These are phyloP conservation scores for Callipepla californica DNA, from an alignment of 2,113 vertebrate genomes.

Conservation along the genomic window DNA sequence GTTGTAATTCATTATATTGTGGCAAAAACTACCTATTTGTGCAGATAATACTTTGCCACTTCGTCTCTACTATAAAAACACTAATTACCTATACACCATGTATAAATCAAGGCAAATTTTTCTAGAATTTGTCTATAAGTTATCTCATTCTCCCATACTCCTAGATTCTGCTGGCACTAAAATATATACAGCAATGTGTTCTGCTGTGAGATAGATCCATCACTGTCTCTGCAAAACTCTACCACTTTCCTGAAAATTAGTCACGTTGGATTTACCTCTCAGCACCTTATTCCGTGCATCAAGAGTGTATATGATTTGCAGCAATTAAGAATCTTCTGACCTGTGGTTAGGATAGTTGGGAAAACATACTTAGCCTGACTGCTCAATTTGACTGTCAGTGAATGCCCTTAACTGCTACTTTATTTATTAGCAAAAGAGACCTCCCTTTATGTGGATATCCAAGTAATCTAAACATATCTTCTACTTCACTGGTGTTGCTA, in stretches of 20 bases:
- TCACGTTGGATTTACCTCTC: background rate
- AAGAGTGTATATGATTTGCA: background rate
- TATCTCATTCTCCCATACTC: background rate
- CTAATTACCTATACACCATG: background rate
- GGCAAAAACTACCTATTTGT: background rate
- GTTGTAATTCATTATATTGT: background rate
- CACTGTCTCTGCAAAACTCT: background rate
- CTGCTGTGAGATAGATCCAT: background rate
- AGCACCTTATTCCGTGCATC: background rate
- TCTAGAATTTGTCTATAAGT: background rate
- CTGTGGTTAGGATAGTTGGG: background rate
- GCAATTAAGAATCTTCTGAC: background rate
- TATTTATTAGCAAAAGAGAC: background rate
- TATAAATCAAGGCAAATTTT: constrained; percentile 5
- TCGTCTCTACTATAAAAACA: background rate
- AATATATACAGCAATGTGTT: background rate
- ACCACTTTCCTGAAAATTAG: constrained; percentile 1
- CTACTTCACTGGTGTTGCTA: background rate
- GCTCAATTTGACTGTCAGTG: background rate
- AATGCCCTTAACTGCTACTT: background rate
- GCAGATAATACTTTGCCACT: background rate
- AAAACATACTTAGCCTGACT: background rate
- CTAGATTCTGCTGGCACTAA: background rate
- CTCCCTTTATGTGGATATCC: background rate
- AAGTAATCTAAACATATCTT: background rate